Percentiles rank a stretch among this genome's conserved stretches.
Conservation (phyloP, 1,140 invertebrate species). For the Andricus grossulariae region DNA sequence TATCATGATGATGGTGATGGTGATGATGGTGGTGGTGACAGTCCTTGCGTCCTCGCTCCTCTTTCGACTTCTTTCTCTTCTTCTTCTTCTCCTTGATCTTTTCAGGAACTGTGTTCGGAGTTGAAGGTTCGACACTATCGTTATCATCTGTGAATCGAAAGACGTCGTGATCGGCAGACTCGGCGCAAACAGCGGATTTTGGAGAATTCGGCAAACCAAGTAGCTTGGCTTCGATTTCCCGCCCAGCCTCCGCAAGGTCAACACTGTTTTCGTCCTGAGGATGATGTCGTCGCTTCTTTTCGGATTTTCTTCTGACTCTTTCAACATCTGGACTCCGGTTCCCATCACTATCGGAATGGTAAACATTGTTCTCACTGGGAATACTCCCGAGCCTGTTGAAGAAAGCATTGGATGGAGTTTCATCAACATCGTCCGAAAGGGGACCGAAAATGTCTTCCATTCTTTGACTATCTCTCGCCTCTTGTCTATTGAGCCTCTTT, state of each 20-base stretch:
- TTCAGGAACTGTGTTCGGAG: constrained; percentile 66
- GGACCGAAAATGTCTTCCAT: constrained; percentile 93
- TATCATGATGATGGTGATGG: constrained; percentile 67
- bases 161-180: constrained; percentile 75
- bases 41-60: constrained; percentile 83
- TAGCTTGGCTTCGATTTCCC: constrained; percentile 87
- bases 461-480: constrained; percentile 77
- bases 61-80: constrained; percentile 88
- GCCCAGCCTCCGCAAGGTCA: constrained; percentile 86
- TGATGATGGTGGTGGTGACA: constrained; percentile 80
- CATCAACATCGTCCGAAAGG: constrained; percentile 83
- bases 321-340: constrained; percentile 66
- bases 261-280: constrained; percentile 85
- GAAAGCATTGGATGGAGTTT: constrained; percentile 62
- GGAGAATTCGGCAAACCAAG: constrained; percentile 76
- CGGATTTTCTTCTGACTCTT: constrained; percentile 75
- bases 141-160: constrained; percentile 80
- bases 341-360: constrained; percentile 68
- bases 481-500: constrained; percentile 75
- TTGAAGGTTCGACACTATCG: constrained; percentile 76
- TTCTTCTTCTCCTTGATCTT: constrained; percentile 86
- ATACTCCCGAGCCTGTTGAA: constrained; percentile 58
- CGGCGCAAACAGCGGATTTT: constrained; percentile 62
- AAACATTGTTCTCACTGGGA: constrained; percentile 62
- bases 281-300: constrained; percentile 81